These are phyloP conservation scores for Elaphurus davidianus DNA, from an alignment of 2,113 vertebrate genomes.

Conservation along the genomic window DNA sequence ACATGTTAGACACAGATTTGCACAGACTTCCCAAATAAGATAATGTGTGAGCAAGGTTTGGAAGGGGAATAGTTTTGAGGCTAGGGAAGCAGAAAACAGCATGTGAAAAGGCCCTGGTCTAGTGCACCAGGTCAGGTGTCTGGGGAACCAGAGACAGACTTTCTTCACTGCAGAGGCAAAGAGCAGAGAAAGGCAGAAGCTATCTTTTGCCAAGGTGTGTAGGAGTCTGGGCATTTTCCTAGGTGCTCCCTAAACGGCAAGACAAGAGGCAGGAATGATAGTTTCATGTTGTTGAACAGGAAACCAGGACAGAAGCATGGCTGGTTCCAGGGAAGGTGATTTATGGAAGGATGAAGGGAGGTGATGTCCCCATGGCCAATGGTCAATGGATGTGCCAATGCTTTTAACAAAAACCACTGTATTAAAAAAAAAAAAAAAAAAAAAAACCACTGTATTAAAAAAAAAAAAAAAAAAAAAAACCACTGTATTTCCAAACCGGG, in stretches of 20 bases:
- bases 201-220: neutral
- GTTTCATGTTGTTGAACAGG: neutral
- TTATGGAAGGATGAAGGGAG: neutral
- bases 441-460: no score
- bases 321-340: neutral
- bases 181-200: neutral
- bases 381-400: neutral
- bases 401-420: neutral
- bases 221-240: neutral
- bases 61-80: neutral
- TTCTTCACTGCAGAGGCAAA: neutral
- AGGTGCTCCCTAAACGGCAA: neutral
- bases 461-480: no score
- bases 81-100: neutral
- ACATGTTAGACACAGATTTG: neutral
- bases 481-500: neutral
- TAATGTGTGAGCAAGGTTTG: neutral
- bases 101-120: accelerated
- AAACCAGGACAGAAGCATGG: neutral
- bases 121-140: neutral
- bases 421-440: no score
- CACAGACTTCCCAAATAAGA: neutral
- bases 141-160: neutral
- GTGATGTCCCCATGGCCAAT: neutral
- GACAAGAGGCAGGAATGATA: neutral